Base-by-base conservation (phyloP, 2,888 invertebrate species). In the Drosophila pegasa region DNA sequence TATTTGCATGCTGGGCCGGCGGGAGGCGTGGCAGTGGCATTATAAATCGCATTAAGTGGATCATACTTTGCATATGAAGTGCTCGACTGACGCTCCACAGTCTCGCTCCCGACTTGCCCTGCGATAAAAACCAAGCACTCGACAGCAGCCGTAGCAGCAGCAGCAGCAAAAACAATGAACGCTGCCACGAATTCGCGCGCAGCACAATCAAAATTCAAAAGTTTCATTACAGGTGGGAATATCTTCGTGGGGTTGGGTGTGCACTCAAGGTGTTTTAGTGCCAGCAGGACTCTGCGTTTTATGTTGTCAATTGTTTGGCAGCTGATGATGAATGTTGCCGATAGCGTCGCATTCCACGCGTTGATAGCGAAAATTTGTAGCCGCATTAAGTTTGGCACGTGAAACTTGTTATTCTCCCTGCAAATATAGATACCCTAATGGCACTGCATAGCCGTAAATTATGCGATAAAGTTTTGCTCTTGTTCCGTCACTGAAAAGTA, bases 21-120 rank as follows among this genome's bases (percentile, higher is more conserved):
- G 35, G 29, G 2, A 16, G 16, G 45, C 25, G 50, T 18, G 47
- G 62, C 40, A 73, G 75, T 74, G 58, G 80, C 67, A 76, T 75
- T 87, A 88, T 89, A 87, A 87, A 87, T 86, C 87, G 88, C 89
- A 83, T 89, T 87, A 88, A 86, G 80, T 87, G 87, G 89, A 89
- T 87, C 89, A 88, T 89, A 87, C 87, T 89, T 89, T 88, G 87
- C 88, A 88, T 89, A 88, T 89, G 89, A 87, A 86, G 80, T 87
- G 67, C 77, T 69, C 47, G 41, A 50, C 55, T 58, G 51, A 56
- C 69, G 62, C 68, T 50, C 58, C 63, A 68, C 54, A 56, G 66
- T 56, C 57, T 18, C 48, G 18, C 58, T 59, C 54, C n/a, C 60
- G 60, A 68, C 68, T 63, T 54, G 57, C 47, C 64, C 61, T 74